Evolutionary conservation across 1,140 invertebrate genomes (phyloP).

Genomic region (Heliconius nattereri): DNA sequence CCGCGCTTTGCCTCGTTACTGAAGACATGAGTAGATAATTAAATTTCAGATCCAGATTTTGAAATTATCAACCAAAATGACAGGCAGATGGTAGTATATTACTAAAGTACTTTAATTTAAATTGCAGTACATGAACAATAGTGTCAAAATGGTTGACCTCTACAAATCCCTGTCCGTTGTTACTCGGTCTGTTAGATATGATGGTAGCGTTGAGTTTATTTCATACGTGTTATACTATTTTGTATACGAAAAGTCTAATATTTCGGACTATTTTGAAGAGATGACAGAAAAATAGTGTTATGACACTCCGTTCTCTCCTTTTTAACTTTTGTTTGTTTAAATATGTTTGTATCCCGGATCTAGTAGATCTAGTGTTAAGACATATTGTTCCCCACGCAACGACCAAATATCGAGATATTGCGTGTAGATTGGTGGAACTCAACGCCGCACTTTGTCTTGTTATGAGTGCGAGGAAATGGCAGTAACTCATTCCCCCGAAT

Average conservation of each 20-base stretch:
- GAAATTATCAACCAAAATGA: no score
- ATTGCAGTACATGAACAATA: neutral
- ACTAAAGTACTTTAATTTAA: neutral
- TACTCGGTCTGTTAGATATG: neutral
- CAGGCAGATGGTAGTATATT: neutral
- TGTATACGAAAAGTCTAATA: neutral
- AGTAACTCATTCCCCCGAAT: neutral
- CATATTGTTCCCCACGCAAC: neutral
- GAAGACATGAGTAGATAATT: no score
- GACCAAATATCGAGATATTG: neutral
- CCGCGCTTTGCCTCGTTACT: no score
- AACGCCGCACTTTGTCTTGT: neutral
- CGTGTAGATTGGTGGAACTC: neutral
- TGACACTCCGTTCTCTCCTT: neutral
- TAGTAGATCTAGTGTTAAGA: neutral
- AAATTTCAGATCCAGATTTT: no score
- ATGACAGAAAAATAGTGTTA: neutral
- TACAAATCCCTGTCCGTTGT: neutral
- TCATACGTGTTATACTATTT: neutral
- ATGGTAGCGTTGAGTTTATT: neutral
- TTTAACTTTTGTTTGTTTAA: neutral
- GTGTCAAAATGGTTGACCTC: slow-evolving; percentile 28
- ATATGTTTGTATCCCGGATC: neutral
- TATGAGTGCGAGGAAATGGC: neutral
- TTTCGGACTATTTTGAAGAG: neutral